phyloP scores from a whole-genome alignment of 92 coral and sea anemone genomes.

The Meandrina meandrites region DNA sequence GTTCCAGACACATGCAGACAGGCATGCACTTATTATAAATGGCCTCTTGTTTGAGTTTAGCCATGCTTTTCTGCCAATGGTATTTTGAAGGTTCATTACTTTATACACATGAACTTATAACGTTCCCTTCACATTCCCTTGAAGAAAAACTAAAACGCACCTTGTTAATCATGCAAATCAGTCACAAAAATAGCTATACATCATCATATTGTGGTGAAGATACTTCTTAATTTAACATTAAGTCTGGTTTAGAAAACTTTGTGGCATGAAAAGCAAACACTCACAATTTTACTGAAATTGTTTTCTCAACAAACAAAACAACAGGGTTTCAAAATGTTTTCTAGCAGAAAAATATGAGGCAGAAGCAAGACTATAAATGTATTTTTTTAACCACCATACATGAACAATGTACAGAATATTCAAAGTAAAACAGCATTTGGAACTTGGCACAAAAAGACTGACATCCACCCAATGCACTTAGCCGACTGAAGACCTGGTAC shows the following conservation, averaged over 20 bases:
- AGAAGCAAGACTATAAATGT: not conserved
- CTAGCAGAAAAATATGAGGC: not conserved
- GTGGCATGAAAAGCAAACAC: not conserved
- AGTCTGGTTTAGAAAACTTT: not conserved
- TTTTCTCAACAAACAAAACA: not conserved
- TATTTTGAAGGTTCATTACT: not conserved
- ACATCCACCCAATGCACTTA: not conserved
- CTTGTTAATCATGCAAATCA: not conserved
- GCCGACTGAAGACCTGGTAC: not conserved
- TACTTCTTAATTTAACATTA: not conserved
- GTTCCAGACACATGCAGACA: no score
- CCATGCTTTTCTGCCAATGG: no score
- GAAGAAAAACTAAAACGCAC: not conserved
- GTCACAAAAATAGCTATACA: not conserved
- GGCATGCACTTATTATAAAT: no score
- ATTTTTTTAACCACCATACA: no score
- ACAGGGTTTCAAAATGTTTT: not conserved
- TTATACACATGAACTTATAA: not conserved
- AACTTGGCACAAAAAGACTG: not conserved
- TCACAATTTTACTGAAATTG: not conserved
- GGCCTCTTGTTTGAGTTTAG: no score
- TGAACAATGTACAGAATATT: no score
- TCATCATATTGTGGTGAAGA: not conserved
- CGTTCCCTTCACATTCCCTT: not conserved
- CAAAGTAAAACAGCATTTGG: not conserved